Percentiles rank a stretch among this genome's conserved stretches.
Conservation (phyloP, 2,113 vertebrate genomes). For the Periophthalmus modestus region DNA sequence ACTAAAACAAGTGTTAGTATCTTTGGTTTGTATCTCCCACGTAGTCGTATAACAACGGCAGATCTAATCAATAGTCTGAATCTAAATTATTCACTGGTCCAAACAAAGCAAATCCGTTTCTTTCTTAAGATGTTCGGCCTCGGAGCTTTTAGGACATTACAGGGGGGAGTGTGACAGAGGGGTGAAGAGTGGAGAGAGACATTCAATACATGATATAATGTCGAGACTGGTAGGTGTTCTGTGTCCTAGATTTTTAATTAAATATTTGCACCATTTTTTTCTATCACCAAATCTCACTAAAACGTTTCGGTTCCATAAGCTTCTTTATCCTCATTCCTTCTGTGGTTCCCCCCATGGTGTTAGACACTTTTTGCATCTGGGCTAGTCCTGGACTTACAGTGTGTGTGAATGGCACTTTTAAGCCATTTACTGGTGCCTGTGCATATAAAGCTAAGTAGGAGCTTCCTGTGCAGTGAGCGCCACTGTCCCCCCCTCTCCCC, state of each 20-base stretch:
- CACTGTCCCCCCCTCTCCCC: conserved; percentile 42
- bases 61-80: background rate
- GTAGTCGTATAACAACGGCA: background rate
- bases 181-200: too few relatives aligned
- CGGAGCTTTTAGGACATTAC: background rate
- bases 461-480: conserved; percentile 39
- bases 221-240: too few relatives aligned
- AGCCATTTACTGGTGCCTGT: conserved; percentile 14
- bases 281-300: too few relatives aligned
- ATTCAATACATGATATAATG: too few relatives aligned
- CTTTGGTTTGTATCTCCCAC: too few relatives aligned
- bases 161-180: too few relatives aligned
- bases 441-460: conserved; percentile 41
- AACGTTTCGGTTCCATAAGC: background rate
- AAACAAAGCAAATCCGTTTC: background rate
- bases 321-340: background rate
- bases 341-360: background rate
- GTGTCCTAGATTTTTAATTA: too few relatives aligned
- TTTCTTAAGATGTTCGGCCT: too few relatives aligned
- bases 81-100: background rate
- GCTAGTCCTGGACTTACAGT: background rate
- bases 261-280: background rate
- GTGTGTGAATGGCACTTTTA: conserved; percentile 2
- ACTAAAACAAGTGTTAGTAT: too few relatives aligned
- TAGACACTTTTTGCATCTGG: background rate